Conservation (phyloP, 2,113 vertebrate species). For the Heterotis niloticus region DNA sequence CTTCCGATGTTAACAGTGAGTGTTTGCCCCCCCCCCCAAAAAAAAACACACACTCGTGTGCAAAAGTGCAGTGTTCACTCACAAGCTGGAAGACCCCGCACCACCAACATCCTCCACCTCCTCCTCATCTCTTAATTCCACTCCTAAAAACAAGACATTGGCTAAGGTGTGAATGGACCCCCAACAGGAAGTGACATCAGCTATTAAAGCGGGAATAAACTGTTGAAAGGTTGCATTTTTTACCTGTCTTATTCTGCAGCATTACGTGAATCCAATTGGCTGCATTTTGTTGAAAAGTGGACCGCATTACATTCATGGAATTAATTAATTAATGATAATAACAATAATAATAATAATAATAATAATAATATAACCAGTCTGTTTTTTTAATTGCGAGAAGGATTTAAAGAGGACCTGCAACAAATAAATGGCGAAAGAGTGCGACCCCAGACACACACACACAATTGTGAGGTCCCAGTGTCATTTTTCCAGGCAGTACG, state of each 20-base stretch:
- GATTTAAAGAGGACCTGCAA: no score
- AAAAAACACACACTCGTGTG: background rate
- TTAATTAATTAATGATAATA: no score
- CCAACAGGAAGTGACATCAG: background rate
- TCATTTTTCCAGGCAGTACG: background rate
- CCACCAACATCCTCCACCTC: no score
- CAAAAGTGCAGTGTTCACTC: constrained; percentile 23
- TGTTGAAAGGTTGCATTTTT: background rate
- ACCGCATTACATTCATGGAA: background rate
- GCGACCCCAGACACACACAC: background rate
- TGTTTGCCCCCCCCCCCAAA: constrained; percentile 7
- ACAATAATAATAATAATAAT: no score
- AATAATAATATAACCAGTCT: no score
- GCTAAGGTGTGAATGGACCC: background rate
- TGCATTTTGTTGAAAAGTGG: background rate
- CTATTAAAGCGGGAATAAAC: background rate
- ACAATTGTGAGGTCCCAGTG: background rate
- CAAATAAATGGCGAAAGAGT: background rate
- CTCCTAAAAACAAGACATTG: background rate
- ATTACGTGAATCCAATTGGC: background rate
- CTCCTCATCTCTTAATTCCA: constrained; percentile 12
- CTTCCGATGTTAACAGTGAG: constrained; percentile 55
- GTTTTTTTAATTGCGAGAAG: no score
- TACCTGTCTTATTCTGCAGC: background rate
- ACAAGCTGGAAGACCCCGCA: constrained; percentile 10